Evolutionary conservation across 1,140 invertebrate species (phyloP), one percentile per base, ranked within the genome.

Genomic region (Drosophila lowei): DNA sequence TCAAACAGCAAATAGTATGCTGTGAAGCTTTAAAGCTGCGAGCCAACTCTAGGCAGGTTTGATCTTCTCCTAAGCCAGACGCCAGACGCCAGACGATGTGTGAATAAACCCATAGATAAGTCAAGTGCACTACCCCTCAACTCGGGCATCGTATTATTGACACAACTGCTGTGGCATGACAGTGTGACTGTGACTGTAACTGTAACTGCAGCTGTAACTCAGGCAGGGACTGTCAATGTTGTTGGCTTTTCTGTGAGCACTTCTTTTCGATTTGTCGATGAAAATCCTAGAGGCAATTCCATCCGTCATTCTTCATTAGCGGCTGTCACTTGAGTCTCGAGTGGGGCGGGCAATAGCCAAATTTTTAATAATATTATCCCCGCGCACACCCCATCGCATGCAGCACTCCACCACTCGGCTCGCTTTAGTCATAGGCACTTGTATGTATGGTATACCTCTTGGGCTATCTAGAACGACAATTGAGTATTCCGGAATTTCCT

Each of bases 41-140:
- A 30, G 28, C 28, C 28, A 1, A 30, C 28, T 30, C 28, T 1
- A 34, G 30, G 30, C 30, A 9, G 30, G 2, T 9, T 34, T 34
- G 30, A 34, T 34, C 30, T 34, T 34, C 30, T 9, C 8, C 30
- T 11, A 9, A 34, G 30, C 30, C 30, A 34, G 30, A 34, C 30
- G 7, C 28, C n/a, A n/a, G n/a, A n/a, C n/a, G 30, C 30, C 30
- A 18, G 34, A 13, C 11, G 38, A 38, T 44, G 43, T 48, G 43
- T 67, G 21, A 68, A 49, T 57, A 55, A 57, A 55, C 18, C 34
- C 25, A 49, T 15, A 44, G 59, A 74, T 53, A 53, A 56, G 65
- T 80, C 58, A 67, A 80, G 78, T 81, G 78, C 62, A 54, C 56
- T 76, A 72, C 77, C 77, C 77, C 79, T 80, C 77, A 60, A 58